Evolutionary conservation across 1,140 invertebrate species (phyloP).

Genomic region (Aleiodes sp.): DNA sequence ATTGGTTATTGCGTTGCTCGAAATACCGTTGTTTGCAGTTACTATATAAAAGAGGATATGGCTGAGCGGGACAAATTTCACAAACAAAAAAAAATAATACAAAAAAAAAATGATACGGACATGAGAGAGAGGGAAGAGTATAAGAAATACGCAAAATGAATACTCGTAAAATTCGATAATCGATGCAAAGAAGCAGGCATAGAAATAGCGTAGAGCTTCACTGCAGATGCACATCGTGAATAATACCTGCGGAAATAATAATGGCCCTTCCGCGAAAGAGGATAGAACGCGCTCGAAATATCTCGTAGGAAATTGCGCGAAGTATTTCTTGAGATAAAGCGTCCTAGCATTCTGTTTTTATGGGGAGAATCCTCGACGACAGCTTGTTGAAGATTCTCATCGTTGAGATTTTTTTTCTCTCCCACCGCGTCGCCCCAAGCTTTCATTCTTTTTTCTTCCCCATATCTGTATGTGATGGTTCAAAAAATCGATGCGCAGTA

Average conservation of each 20-base stretch:
- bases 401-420: background rate
- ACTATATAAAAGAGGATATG: too few species aligned
- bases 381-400: conserved; percentile 4
- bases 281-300: conserved; percentile 25
- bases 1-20: too few species aligned
- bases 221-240: conserved; percentile 39
- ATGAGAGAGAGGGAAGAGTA: background rate
- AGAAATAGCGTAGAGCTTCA: conserved; percentile 21
- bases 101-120: too few species aligned
- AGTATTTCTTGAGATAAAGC: conserved; percentile 12
- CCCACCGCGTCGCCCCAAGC: background rate
- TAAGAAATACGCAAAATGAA: conserved; percentile 18
- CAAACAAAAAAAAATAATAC: background rate
- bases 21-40: too few species aligned
- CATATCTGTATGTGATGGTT: background rate
- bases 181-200: conserved; percentile 30
- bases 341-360: conserved; percentile 5
- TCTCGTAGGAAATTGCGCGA: conserved; percentile 3
- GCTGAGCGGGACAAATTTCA: background rate
- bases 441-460: background rate
- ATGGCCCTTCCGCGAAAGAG: conserved; percentile 26
- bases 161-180: conserved; percentile 35
- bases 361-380: background rate
- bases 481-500: background rate
- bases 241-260: conserved; percentile 39